Conservation (phyloP, 2,888 invertebrate species). For the Volucella inanis region DNA sequence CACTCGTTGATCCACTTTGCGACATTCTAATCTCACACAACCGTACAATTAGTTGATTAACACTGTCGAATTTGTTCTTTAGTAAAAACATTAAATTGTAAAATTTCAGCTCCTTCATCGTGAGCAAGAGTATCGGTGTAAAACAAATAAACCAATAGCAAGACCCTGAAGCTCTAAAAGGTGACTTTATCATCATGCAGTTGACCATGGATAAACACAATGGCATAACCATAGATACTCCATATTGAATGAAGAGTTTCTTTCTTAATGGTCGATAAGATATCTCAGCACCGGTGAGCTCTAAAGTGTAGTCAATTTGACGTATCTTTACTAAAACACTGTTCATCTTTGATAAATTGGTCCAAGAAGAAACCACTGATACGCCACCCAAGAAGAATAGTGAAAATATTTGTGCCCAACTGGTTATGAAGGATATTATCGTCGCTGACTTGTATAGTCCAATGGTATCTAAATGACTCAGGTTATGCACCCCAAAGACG, state of each 20-base stretch:
- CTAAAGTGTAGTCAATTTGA: conserved; percentile 76
- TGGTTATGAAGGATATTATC: conserved; percentile 76
- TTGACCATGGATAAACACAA: conserved; percentile 78
- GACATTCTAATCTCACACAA: conserved; percentile 51
- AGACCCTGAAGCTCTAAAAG: conserved; percentile 56
- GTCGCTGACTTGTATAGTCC: conserved; percentile 63
- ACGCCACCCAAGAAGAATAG: conserved; percentile 76
- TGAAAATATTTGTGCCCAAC: conserved; percentile 77
- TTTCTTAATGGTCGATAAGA: conserved; percentile 73
- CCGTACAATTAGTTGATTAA: conserved; percentile 74
- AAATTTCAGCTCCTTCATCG: conserved; percentile 78
- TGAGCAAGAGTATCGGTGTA: conserved; percentile 77
- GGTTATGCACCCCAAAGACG: conserved; percentile 64
- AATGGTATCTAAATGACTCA: conserved; percentile 62
- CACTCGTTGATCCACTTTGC: conserved; percentile 30
- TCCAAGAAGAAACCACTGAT: conserved; percentile 76
- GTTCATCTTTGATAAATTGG: conserved; percentile 71
- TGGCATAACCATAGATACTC: conserved; percentile 75
- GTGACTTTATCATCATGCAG: conserved; percentile 77
- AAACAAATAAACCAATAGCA: conserved; percentile 79
- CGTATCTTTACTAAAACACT: conserved; percentile 74
- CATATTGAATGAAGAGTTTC: conserved; percentile 75
- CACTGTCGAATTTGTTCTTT: conserved; percentile 75
- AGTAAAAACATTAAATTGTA: conserved; percentile 78
- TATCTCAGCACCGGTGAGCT: conserved; percentile 64